phyloP scores from a whole-genome alignment of 2,113 vertebrate genomes.

The Thalassarche chlororhynchos region DNA sequence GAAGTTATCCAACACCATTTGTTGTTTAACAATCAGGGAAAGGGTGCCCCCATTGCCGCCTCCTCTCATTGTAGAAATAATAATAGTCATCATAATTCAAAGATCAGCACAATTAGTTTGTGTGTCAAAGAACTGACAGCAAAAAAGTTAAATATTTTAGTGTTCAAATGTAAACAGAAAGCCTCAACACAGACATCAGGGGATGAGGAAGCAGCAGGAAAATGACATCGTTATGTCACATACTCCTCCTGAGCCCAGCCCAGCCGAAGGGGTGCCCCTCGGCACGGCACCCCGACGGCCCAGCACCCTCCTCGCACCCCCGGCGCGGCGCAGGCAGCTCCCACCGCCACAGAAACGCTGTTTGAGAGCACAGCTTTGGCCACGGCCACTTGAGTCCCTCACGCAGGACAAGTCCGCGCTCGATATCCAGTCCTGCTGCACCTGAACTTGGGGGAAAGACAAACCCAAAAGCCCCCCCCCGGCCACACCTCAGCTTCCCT shows the following conservation, averaged over 20 bases:
- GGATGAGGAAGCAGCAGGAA: background rate
- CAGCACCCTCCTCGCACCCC: background rate
- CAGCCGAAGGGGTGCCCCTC: background rate
- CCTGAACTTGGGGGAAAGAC: background rate
- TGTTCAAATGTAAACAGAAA: background rate
- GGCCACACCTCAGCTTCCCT: background rate
- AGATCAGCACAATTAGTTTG: background rate
- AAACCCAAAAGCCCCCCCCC: background rate
- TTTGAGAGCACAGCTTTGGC: background rate
- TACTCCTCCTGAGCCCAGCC: no score
- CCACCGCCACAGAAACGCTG: background rate
- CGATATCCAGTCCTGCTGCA: background rate
- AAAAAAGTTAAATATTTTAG: background rate
- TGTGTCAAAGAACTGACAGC: background rate
- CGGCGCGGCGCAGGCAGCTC: background rate
- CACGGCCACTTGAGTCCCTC: background rate
- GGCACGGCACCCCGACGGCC: background rate
- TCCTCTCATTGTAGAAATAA: background rate
- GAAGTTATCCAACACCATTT: no score
- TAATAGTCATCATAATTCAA: no score
- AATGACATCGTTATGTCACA: no score
- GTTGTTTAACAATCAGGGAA: background rate
- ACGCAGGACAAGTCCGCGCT: no score
- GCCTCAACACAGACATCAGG: background rate
- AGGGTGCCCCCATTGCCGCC: background rate